Conservation (phyloP, 2,797 vertebrate genomes). For the Tachyglossus aculeatus region DNA sequence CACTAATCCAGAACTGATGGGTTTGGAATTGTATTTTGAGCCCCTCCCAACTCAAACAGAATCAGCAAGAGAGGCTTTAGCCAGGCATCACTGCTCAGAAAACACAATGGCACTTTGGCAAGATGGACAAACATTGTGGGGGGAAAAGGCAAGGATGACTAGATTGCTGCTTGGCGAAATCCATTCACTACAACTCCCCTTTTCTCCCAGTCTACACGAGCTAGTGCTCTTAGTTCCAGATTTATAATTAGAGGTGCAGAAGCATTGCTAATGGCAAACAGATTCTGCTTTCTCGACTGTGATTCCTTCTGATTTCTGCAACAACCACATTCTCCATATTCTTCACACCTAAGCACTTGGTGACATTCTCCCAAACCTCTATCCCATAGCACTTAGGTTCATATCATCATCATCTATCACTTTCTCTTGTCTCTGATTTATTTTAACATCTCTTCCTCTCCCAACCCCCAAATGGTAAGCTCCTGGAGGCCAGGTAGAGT, state of each 20-base stretch:
- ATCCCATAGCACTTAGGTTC: no score
- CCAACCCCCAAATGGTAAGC: no score
- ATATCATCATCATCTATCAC: no score
- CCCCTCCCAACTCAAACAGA: not conserved
- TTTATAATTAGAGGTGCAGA: slow-evolving; percentile 7
- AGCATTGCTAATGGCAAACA: not conserved
- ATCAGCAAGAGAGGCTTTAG: slow-evolving; percentile 16
- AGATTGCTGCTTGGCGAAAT: slow-evolving; percentile 9
- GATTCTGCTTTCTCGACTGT: not conserved
- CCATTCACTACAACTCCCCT: not conserved
- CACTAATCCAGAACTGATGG: not conserved
- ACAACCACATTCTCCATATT: slow-evolving; percentile 3
- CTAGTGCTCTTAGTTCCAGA: not conserved
- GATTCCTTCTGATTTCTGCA: slow-evolving; percentile 7
- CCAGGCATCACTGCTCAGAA: not conserved
- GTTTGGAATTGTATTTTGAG: not conserved
- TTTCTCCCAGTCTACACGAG: not conserved
- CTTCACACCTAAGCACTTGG: no score
- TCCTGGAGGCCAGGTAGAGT: no score
- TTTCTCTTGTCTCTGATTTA: no score
- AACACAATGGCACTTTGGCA: slow-evolving; percentile 2
- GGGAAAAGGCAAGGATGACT: not conserved
- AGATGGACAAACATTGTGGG: slow-evolving; percentile 4
- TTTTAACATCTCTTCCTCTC: no score
- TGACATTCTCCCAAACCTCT: no score